Evolutionary conservation across 23 tunicate genomes (phyloP), one percentile per base, ranked within the genome.

Genomic region (Clavelina lepadiformis): DNA sequence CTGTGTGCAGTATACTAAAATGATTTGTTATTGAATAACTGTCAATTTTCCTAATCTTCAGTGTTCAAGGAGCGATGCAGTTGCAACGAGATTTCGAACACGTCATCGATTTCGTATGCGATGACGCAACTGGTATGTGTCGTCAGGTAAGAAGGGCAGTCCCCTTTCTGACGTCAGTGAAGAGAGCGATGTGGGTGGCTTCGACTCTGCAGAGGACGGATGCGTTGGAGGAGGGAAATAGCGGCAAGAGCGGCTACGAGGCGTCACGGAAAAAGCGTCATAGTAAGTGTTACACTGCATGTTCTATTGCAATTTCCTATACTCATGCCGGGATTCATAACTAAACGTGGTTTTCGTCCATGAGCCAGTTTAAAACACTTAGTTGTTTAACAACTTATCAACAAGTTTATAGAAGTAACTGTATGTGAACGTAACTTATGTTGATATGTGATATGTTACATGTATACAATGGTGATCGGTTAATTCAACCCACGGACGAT

Each of bases 11-110:
- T n/a, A n/a, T n/a, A n/a, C n/a, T n/a, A n/a, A n/a, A n/a, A n/a
- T n/a, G n/a, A n/a, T n/a, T n/a, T n/a, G n/a, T n/a, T n/a, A n/a
- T n/a, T n/a, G n/a, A n/a, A n/a, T n/a, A n/a, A n/a, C n/a, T n/a
- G n/a, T n/a, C n/a, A n/a, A n/a, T n/a, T n/a, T n/a, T n/a, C n/a
- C n/a, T n/a, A n/a, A n/a, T n/a, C 60, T 28, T 2, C 80, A 89
- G 89, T 34, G 71, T 76, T 18, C 83, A 89, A 69, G 97, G 89
- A 2, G 87, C 88, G 4, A 11, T 81, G 63, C 88, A 89, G 41
- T 51, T 89, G 35, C 79, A 63, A 22, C 64, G 69, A 7, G 97
- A 89, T 55, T 71, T 89, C 15, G 74, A 86, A 3, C 38, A 52
- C 51, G 56, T 89, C 33, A 28, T 75, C 7, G 78, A 81, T 31